Evolutionary conservation across 2,797 vertebrate species (phyloP), one percentile per base, ranked within the genome.

Genomic region (Harpagifer antarcticus): DNA sequence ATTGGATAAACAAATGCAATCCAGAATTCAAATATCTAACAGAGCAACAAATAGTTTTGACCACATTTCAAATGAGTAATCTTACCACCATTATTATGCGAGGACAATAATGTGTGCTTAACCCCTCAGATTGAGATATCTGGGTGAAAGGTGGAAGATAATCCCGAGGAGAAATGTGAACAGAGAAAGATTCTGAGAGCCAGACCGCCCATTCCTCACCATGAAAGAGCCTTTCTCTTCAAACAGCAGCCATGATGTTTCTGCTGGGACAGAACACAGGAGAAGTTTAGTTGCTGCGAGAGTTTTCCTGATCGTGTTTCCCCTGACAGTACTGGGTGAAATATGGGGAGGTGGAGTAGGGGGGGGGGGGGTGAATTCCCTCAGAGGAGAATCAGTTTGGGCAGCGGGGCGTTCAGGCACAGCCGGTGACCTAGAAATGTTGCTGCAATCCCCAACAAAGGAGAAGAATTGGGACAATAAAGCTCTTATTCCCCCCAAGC

Each of bases 381-480:
- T 70, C 17, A 58, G 54, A 55, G 69, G 67, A 59, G 81, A 75
- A 68, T 76, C 59, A 12, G 83, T 86, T 71, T 83, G 64, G 79
- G 72, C 82, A 84, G 74, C 27, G 42, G 71, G 81, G 81, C 68
- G 68, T 88, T 86, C 71, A 82, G 56, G 59, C 82, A 45, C 82
- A 84, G 81, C 80, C 83, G 48, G 74, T 86, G 86, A 88, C 88
- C 89, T 84, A 89, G 84, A 91, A 88, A 88, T 85, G 78, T 81
- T 79, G 55, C 81, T 61, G 59, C 81, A 64, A 78, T 74, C 71
- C 65, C 78, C 68, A 81, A 87, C 89, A 86, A 87, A 88, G 73
- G 74, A 78, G 70, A 54, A 77, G 84, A 76, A 88, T 68, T 9
- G 2, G 74, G 76, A 91, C 88, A 92, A 90, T 89, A 75, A 77